Conservation (phyloP, 2,113 vertebrate genomes). For the Bubalus kerabau region DNA sequence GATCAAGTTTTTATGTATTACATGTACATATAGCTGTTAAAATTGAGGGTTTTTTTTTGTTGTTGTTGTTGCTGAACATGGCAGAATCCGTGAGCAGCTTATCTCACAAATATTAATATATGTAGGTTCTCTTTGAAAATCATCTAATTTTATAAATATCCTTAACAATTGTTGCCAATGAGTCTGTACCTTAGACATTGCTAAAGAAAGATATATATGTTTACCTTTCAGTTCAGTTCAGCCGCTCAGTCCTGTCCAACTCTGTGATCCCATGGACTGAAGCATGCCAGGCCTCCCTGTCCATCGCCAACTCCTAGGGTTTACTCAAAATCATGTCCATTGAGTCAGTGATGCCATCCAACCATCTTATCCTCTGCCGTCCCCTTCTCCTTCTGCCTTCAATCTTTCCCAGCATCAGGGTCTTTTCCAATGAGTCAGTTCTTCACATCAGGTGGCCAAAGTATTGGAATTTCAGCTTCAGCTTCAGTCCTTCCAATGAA, state of each 20-base stretch:
- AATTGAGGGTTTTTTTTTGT: neutral
- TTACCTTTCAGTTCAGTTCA: neutral
- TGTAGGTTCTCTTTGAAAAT: neutral
- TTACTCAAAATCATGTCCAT: neutral
- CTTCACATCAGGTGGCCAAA: neutral
- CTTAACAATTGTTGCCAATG: neutral
- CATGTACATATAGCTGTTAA: neutral
- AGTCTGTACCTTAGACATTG: neutral
- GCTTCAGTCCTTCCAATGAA: neutral
- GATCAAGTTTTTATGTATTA: neutral
- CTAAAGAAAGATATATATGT: neutral
- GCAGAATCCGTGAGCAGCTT: neutral
- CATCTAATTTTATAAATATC: neutral
- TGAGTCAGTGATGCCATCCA: neutral
- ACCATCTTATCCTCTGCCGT: neutral
- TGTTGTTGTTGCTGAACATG: neutral
- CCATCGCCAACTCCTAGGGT: rapidly evolving
- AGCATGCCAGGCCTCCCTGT: neutral
- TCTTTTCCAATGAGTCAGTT: neutral
- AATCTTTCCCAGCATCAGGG: neutral
- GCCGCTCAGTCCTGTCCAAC: rapidly evolving
- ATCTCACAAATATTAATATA: neutral
- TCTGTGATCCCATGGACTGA: neutral
- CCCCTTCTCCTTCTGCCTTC: neutral
- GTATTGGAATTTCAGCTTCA: neutral